Percentiles rank a stretch among this genome's conserved stretches.
Evolutionary conservation across 2,113 vertebrate species (phyloP).

Genomic region (Bettongia penicillata): DNA sequence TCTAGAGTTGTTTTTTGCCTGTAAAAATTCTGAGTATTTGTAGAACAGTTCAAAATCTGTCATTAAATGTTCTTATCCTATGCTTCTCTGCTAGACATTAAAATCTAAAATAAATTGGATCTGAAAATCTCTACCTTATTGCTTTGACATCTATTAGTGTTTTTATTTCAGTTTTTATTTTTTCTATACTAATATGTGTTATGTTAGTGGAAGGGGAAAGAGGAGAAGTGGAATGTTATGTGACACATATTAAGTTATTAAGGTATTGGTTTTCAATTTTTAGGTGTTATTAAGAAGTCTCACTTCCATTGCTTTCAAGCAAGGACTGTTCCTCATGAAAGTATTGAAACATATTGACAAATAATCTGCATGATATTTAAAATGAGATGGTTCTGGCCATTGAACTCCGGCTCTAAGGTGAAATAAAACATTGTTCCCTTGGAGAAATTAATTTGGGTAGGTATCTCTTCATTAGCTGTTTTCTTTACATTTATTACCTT

Average conservation of each 20-base stretch:
- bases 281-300: conserved; percentile 56
- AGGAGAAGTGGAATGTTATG: conserved; percentile 17
- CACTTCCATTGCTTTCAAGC: conserved; percentile 37
- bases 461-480: conserved; percentile 42
- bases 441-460: conserved; percentile 61
- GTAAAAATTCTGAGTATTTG: conserved; percentile 36
- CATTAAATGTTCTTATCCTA: neutral
- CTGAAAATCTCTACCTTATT: conserved; percentile 32
- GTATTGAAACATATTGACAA: conserved; percentile 24
- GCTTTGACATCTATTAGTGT: conserved; percentile 8
- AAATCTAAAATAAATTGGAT: conserved; percentile 40
- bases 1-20: neutral
- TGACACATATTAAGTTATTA: conserved; percentile 35
- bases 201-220: conserved; percentile 34
- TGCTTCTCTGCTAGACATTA: neutral
- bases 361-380: conserved; percentile 6
- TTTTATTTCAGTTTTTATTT: conserved; percentile 34
- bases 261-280: conserved; percentile 65
- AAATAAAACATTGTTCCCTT: conserved; percentile 43
- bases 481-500: neutral
- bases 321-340: conserved; percentile 37
- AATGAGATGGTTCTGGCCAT: conserved; percentile 13
- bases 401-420: neutral
- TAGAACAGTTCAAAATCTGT: conserved; percentile 9
- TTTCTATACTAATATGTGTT: conserved; percentile 38